Base-by-base conservation (phyloP, 2,113 vertebrate species). In the Alethe castanea region DNA sequence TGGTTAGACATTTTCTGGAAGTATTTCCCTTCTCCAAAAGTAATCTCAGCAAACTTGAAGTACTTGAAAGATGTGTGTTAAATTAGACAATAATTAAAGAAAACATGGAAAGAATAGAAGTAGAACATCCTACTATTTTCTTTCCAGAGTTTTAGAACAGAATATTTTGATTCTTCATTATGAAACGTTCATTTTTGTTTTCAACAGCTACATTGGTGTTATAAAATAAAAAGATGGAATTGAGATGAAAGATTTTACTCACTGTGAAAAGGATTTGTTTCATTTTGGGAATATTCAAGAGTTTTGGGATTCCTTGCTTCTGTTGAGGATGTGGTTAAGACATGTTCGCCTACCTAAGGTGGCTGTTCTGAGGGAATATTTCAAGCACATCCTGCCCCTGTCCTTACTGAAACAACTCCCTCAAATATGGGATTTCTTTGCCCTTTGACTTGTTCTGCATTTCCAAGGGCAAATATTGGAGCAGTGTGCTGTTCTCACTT, bases 401-500 rank as follows among this genome's bases (percentile, higher is more conserved):
- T 57, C 38, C 38, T 73, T 47, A 12, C 17, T 25, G 19, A 67
- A 84, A 29, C 1, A 2, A 4, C 14, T 64, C 40, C 48, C 36
- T 79, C 57, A 64, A 47, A 48, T 8, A 1, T 40, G 31, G 25
- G 24, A 53, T 52, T 69, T 87, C 53, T 78, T 79, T 66, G 24
- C 14, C 17, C 4, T 61, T 65, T 59, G 19, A 8, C 5, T 59
- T 1, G 7, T 29, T 73, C 56, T 94, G 33, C 16, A 38, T 60
- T 86, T 77, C 40, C 24, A 56, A 40, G 42, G 64, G 29, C 48
- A 29, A 47, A 47, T 42, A 5, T n/a, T 54, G 47, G 20, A 86
- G 76, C 29, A 70, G 28, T 0, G 0, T 38, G 19, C 18, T 1
- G 1, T 47, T 91, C 35, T 71, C 12, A 4, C 62, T 56, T 38